phyloP scores from a whole-genome alignment of 2,797 vertebrate species.

The Darevskia nairensis region DNA sequence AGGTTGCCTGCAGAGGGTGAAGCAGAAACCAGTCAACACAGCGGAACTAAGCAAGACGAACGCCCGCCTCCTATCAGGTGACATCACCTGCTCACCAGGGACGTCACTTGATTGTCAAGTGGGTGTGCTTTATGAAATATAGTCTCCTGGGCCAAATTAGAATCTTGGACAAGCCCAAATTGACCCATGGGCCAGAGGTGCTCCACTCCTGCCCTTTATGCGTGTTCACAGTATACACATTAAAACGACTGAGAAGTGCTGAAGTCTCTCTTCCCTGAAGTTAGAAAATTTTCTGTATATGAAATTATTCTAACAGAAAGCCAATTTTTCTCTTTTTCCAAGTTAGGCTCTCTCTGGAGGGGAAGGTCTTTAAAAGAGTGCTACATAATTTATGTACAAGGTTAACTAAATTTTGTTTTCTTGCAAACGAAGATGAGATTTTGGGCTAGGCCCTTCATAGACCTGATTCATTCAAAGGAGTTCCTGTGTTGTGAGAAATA shows the following conservation, averaged over 20 bases:
- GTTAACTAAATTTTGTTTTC: background rate
- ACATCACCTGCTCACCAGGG: too few relatives aligned
- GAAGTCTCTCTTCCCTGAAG: background rate
- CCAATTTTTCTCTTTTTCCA: slow-evolving; percentile 6
- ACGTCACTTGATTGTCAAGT: too few relatives aligned
- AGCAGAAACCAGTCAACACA: too few relatives aligned
- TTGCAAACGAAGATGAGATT: slow-evolving; percentile 40
- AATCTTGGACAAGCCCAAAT: too few relatives aligned
- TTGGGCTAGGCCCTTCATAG: slow-evolving; percentile 48
- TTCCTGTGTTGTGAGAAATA: slow-evolving; percentile 42
- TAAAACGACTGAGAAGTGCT: background rate
- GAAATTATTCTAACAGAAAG: slow-evolving; percentile 19
- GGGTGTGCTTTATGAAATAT: too few relatives aligned
- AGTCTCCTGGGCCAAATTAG: too few relatives aligned
- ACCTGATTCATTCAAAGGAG: slow-evolving; percentile 47
- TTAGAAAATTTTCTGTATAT: slow-evolving; percentile 23
- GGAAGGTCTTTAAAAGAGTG: background rate
- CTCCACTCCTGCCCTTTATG: background rate
- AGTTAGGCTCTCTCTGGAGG: background rate
- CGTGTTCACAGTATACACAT: background rate
- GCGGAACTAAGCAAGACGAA: too few relatives aligned
- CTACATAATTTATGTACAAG: background rate
- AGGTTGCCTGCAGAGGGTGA: too few relatives aligned
- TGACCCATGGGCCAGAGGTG: too few relatives aligned
- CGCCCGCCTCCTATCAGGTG: too few relatives aligned